phyloP scores from a whole-genome alignment of 1,140 invertebrate genomes.

The Drosophila varians region DNA sequence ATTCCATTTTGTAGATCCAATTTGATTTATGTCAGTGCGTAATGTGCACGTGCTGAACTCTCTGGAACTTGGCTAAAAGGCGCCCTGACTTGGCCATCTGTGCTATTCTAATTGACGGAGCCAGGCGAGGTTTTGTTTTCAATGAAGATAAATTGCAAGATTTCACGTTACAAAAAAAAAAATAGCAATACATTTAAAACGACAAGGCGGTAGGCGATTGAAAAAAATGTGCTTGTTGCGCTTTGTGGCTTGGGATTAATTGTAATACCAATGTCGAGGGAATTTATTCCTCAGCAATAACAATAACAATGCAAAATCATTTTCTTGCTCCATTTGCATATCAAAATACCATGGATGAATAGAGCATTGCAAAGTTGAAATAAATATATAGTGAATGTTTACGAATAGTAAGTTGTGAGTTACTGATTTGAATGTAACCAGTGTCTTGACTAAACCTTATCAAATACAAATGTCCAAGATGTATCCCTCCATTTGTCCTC shows the following conservation, averaged over 20 bases:
- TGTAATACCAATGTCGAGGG: not conserved
- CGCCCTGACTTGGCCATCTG: not conserved
- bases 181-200: conserved; percentile 24
- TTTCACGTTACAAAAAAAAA: conserved; percentile 15
- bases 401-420: too few relatives aligned
- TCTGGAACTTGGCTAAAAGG: not conserved
- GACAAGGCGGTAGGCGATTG: not conserved
- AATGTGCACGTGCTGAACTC: conserved; percentile 26
- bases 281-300: not conserved
- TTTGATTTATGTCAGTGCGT: conserved; percentile 54
- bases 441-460: too few relatives aligned
- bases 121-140: not conserved
- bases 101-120: conserved; percentile 31
- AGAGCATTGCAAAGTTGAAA: too few relatives aligned
- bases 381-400: too few relatives aligned
- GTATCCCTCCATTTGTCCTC: not conserved
- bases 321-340: too few relatives aligned
- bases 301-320: not conserved
- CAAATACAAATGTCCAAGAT: too few relatives aligned
- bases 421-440: too few relatives aligned
- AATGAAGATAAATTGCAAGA: conserved; percentile 70
- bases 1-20: conserved; percentile 43
- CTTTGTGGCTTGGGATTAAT: conserved; percentile 4
- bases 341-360: too few relatives aligned
- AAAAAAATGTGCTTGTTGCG: conserved; percentile 14